phyloP scores from a whole-genome alignment of 2,797 vertebrate genomes.

The Mus spretus region DNA sequence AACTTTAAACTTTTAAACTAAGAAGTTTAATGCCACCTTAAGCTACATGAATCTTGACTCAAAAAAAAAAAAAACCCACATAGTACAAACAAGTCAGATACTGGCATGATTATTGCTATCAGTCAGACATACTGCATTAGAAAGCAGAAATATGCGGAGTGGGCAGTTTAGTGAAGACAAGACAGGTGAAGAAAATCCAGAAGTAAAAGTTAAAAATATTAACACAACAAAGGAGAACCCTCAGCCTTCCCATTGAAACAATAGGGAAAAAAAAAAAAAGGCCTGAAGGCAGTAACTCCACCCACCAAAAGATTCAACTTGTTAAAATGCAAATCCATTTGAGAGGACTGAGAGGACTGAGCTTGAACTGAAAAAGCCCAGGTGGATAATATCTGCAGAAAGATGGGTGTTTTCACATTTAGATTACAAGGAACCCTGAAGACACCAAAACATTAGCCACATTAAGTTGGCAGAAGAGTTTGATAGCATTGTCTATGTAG shows the following conservation, averaged over 20 bases:
- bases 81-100: neutral
- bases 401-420: neutral
- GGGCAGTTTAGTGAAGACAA: neutral
- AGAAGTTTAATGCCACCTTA: neutral
- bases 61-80: neutral
- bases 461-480: neutral
- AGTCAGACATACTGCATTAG: neutral
- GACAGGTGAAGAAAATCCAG: neutral
- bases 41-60: neutral
- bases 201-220: neutral
- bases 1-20: neutral
- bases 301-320: neutral
- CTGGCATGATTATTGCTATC: neutral
- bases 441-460: neutral
- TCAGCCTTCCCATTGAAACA: neutral
- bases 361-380: neutral
- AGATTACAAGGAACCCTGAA: neutral
- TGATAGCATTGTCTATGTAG: neutral
- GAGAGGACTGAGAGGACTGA: neutral
- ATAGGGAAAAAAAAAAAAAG: neutral
- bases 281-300: neutral
- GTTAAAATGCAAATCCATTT: neutral
- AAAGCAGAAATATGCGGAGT: neutral
- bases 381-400: neutral
- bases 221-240: neutral